Evolutionary conservation across 2,888 invertebrate genomes (phyloP), one percentile per base, ranked within the genome.

Genomic region (Romanomermis culicivorax): DNA sequence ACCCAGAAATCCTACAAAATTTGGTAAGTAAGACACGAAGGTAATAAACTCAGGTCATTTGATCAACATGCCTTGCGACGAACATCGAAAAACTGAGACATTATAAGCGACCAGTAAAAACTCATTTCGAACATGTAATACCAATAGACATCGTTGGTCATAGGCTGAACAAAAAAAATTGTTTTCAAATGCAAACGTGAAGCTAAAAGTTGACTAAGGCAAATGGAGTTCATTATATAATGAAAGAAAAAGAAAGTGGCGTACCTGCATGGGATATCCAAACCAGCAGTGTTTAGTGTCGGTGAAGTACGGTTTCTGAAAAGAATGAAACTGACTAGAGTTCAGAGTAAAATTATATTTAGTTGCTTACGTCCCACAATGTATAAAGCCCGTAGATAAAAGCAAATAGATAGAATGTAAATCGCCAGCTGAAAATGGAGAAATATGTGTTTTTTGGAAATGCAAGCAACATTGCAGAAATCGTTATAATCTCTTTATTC

Each of bases 71-170:
- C 73, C 66, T 74, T 75, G 60, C 89, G 79, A 60, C 82, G 82
- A 54, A 86, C 83, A 72, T 95, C 93, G 71, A 85, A 81, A 74
- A 89, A 89, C 72, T 91, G 89, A 23, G 87, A 85, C 58, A 86
- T 63, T 29, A 83, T 82, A 56, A 93, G 75, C 23, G 93, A 83
- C 85, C 88, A 89, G 71, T 95, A 97, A 74, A 93, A 93, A 29
- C 85, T 80, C 69, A 85, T 78, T 49, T 87, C 88, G 60, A 87
- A 77, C 81, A 93, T 88, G 75, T 95, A 97, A 72, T 95, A 88
- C 42, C 29, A 55, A 29, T 51, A 55, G 11, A 55, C 27, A 2
- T 55, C 45, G 17, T n/a, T 23, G 4, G 42, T 26, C 60, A 65
- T 36, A 2, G 45, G 42, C 45, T 55, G 45, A 23, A 54, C 55